Evolutionary conservation across 64 coral and sea anemone genomes (phyloP), one percentile per base, ranked within the genome.

Genomic region (Montipora foliosa): DNA sequence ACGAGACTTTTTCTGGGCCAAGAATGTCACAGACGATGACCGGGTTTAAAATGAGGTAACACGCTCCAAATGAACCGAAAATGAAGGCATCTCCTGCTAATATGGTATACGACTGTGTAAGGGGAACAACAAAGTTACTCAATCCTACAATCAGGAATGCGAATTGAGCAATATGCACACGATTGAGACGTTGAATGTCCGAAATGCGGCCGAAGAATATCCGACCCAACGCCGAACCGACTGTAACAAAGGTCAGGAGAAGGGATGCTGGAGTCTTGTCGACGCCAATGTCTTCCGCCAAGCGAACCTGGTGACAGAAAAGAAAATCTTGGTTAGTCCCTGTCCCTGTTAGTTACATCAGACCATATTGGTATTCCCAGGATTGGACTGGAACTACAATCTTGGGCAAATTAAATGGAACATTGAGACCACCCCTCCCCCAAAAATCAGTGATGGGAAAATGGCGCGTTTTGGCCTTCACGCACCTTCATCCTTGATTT

Each of bases 21-120:
- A 94, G 92, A 68, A 97, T 94, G 61, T 97, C 95, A 72, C 78
- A 83, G 7, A 93, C 94, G 37, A 97, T 84, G 15, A 97, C 95
- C 10, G 91, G 82, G 60, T 94, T 93, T 81, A 91, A 48, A 44
- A 90, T 88, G 16, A 94, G 77, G 57, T 88, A 97, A 74, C 79
- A 84, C 0, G 92, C 95, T 67, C 90, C 95, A 24, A 91, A 72
- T 11, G 73, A 4, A 1, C 95, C 95, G 79, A 97, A 97, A 45
- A 91, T 82, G 4, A 89, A 75, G 1, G 90, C 92, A 58, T 84
- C 90, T 2, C 81, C 22, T 9, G 92, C 95, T 67, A 94, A 16
- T 22, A 77, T 64, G 37, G 44, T 17, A 21, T 87, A 94, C 3
- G 77, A 62, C 45, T 84, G 46, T 25, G 95, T 89, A 24, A 94